phyloP scores from a whole-genome alignment of 2,113 vertebrate genomes.

The Hyla sarda region DNA sequence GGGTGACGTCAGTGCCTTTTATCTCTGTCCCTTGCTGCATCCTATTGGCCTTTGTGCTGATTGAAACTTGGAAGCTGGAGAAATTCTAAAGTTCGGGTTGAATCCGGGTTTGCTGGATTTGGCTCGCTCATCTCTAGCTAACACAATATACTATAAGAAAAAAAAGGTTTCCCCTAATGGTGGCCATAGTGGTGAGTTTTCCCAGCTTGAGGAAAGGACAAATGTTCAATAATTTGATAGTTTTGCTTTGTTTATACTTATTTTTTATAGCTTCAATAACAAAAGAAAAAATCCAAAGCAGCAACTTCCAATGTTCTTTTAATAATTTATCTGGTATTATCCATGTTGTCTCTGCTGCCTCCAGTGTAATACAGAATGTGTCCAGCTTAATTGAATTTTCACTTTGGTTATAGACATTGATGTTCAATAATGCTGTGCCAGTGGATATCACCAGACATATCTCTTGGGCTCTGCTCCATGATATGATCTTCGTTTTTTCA shows the following conservation, averaged over 20 bases:
- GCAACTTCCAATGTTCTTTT: neutral
- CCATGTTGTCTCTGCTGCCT: neutral
- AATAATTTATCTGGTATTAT: conserved; percentile 21
- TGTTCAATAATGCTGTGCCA: conserved; percentile 63
- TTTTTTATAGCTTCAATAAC: neutral
- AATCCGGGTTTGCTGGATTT: no score
- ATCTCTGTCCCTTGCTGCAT: no score
- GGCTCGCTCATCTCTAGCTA: no score
- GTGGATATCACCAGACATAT: conserved; percentile 60
- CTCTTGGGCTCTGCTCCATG: conserved; percentile 57
- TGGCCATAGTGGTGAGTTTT: neutral
- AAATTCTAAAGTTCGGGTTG: no score
- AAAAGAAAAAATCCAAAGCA: neutral
- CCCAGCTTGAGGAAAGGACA: neutral
- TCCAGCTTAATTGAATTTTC: conserved; percentile 66
- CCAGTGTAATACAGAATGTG: conserved; percentile 34
- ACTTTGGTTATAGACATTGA: conserved; percentile 67
- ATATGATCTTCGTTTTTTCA: conserved; percentile 48
- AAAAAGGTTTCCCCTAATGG: no score
- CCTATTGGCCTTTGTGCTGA: no score
- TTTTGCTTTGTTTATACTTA: neutral
- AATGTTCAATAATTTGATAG: neutral
- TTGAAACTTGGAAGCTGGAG: no score
- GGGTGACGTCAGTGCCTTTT: no score
- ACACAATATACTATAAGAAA: no score